These are phyloP conservation scores for Struthio camelus DNA, from an alignment of 2,113 vertebrate genomes.

Conservation along the genomic window DNA sequence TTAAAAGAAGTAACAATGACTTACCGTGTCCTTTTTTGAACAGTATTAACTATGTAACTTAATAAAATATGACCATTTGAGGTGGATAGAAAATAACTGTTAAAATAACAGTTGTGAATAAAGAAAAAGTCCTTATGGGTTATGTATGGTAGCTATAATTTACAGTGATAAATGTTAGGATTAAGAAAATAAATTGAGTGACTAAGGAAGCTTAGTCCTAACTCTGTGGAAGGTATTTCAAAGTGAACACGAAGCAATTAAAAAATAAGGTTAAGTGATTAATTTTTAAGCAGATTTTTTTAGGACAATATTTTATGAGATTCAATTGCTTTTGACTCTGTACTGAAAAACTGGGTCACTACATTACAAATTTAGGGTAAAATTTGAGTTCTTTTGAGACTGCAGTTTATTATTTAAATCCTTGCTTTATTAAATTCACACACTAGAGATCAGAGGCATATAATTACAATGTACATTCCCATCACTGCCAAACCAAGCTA, in stretches of 20 bases:
- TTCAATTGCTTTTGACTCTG: neutral
- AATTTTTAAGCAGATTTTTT: constrained; percentile 4
- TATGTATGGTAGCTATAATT: neutral
- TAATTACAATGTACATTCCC: neutral
- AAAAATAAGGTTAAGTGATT: constrained; percentile 20
- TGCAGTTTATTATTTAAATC: neutral
- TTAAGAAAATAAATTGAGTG: constrained; percentile 31
- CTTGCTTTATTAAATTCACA: neutral
- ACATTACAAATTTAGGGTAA: neutral
- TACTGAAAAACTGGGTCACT: neutral
- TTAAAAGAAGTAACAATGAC: neutral
- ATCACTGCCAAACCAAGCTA: neutral
- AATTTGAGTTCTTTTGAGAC: neutral
- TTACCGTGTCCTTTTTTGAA: neutral
- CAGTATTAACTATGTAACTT: neutral
- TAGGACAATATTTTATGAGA: neutral
- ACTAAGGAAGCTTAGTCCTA: neutral
- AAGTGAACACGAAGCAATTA: neutral
- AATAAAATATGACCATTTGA: neutral
- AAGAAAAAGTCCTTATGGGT: neutral
- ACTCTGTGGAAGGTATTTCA: neutral
- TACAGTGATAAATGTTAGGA: neutral
- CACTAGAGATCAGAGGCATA: neutral
- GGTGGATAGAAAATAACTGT: neutral
- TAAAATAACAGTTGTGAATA: neutral